Conservation (phyloP, 2,888 invertebrate genomes). For the Aelia acuminata region DNA sequence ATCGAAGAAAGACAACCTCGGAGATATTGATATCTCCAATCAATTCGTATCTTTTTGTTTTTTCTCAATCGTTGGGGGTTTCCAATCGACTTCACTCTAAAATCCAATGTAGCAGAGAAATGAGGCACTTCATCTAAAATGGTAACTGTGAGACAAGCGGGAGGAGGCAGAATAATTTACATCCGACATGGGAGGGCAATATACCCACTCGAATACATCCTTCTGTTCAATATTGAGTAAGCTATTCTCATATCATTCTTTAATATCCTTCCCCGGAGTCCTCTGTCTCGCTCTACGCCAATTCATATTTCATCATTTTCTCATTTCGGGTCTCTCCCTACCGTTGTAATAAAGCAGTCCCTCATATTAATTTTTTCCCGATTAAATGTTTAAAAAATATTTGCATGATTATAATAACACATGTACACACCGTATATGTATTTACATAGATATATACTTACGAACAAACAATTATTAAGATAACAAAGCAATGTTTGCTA, state of each 20-base stretch:
- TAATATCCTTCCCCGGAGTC: background rate
- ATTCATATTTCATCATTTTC: constrained; percentile 35
- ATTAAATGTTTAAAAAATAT: background rate
- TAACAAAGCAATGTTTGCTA: too few relatives aligned
- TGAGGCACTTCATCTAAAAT: background rate
- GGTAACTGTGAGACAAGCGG: background rate
- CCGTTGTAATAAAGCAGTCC: background rate
- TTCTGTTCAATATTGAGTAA: constrained; percentile 32
- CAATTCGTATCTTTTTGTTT: background rate
- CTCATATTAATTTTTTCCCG: background rate
- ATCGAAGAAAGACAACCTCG: background rate
- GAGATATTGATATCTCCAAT: background rate
- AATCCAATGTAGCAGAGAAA: background rate
- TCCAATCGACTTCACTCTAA: background rate
- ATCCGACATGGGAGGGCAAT: background rate
- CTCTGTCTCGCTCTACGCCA: background rate
- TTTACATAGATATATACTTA: too few relatives aligned
- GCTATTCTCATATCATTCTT: constrained; percentile 32
- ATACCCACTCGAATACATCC: constrained; percentile 11
- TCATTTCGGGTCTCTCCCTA: background rate
- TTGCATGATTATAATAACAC: too few relatives aligned
- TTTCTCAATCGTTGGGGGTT: background rate
- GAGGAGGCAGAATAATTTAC: background rate
- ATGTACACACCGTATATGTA: too few relatives aligned
- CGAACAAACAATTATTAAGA: too few relatives aligned